These are phyloP conservation scores for Alloscopus bannaensis DNA, from an alignment of 2,888 invertebrate species.

Conservation along the genomic window DNA sequence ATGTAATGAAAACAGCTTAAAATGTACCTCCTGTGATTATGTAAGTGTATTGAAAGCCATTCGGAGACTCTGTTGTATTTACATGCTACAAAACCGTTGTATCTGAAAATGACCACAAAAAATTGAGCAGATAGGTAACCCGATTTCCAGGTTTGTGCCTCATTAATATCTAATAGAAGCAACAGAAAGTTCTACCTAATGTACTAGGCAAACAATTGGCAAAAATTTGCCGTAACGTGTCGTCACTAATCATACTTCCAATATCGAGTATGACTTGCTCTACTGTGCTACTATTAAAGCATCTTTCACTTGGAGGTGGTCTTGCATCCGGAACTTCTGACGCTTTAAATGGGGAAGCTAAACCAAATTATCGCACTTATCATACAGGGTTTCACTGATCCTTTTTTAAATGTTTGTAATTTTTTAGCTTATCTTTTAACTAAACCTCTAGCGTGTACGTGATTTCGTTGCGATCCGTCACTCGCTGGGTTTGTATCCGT, in stretches of 20 bases:
- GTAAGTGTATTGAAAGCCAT: slow-evolving; percentile 66
- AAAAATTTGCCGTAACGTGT: slow-evolving; percentile 68
- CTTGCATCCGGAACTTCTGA: slow-evolving; percentile 66
- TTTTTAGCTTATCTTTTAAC: too few species aligned
- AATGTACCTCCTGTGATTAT: slow-evolving; percentile 72
- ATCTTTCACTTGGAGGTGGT: slow-evolving; percentile 53
- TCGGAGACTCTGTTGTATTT: slow-evolving; percentile 17
- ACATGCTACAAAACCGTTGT: slow-evolving; percentile 64
- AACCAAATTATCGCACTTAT: too few species aligned
- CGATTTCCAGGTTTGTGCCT: slow-evolving; percentile 14
- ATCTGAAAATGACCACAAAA: slow-evolving; percentile 57
- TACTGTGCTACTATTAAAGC: slow-evolving; percentile 63
- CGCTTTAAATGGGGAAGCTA: slow-evolving; percentile 22
- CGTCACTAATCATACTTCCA: slow-evolving; percentile 63
- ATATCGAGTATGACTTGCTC: slow-evolving; percentile 64
- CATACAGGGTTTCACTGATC: too few species aligned
- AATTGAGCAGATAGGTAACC: slow-evolving; percentile 12
- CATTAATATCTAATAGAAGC: not conserved
- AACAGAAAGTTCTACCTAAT: slow-evolving; percentile 63
- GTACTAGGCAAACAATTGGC: slow-evolving; percentile 70
- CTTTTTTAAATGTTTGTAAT: too few species aligned
- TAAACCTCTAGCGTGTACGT: too few species aligned
- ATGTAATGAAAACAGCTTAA: not conserved
- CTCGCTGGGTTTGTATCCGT: too few species aligned
- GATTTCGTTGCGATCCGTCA: too few species aligned